Conservation (phyloP, 2,113 vertebrate genomes). For the Diphyllodes magnificus region DNA sequence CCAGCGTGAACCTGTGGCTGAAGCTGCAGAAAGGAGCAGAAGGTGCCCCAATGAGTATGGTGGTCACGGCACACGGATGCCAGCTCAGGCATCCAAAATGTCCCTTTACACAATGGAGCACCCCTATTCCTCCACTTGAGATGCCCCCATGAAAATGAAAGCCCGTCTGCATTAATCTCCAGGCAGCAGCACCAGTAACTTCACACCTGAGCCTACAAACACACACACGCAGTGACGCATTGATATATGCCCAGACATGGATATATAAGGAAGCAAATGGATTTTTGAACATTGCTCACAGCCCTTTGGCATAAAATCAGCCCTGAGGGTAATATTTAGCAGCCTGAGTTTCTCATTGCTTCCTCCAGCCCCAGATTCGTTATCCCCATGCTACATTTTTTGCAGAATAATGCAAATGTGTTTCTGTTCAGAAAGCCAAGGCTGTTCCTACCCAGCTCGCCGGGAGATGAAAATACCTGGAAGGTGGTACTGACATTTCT, state of each 20-base stretch:
- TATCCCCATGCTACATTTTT: neutral
- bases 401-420: neutral
- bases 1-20: fast-evolving
- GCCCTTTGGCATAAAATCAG: neutral
- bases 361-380: neutral
- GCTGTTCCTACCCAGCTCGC: neutral
- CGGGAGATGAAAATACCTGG: slow-evolving; percentile 23
- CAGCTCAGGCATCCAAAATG: neutral
- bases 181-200: neutral
- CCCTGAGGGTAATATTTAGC: neutral
- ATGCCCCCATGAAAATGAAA: neutral
- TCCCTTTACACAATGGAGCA: neutral
- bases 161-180: neutral
- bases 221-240: too few relatives aligned
- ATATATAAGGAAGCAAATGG: neutral
- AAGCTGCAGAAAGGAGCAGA: neutral
- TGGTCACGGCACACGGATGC: neutral
- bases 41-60: fast-evolving
- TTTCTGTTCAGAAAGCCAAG: neutral
- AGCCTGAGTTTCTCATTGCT: neutral
- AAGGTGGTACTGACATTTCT: slow-evolving; percentile 42
- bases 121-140: neutral
- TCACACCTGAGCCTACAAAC: neutral
- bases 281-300: neutral
- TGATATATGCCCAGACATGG: neutral